Evolutionary conservation across 64 coral and sea anemone species (phyloP).

Genomic region (Acropora tenuis): DNA sequence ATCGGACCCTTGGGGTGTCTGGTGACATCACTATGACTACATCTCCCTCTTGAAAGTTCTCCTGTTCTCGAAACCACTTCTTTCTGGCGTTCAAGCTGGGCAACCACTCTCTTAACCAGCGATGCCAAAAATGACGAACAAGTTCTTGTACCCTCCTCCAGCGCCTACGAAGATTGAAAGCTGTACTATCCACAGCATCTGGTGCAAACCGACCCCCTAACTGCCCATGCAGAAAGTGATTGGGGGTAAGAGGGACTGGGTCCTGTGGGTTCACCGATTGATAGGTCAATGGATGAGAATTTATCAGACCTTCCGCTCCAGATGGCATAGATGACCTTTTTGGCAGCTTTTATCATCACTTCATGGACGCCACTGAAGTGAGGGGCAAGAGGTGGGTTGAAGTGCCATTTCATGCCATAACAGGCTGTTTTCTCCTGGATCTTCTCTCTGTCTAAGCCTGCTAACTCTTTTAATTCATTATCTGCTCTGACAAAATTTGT

Average conservation of each 20-base stretch:
- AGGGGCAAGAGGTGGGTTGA: slow-evolving; percentile 14
- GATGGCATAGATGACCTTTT: background rate
- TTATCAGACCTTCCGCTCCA: slow-evolving; percentile 47
- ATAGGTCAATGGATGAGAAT: slow-evolving; percentile 21
- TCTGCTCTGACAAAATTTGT: slow-evolving; percentile 9
- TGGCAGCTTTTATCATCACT: slow-evolving; percentile 45
- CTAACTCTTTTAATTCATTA: background rate
- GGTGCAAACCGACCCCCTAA: slow-evolving; percentile 16
- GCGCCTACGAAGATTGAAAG: slow-evolving; percentile 15
- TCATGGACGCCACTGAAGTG: slow-evolving; percentile 51
- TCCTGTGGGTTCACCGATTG: slow-evolving; percentile 24
- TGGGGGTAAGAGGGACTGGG: background rate
- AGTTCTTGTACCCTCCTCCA: slow-evolving; percentile 38
- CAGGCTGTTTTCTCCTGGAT: background rate
- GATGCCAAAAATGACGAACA: slow-evolving; percentile 37
- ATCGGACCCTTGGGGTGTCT: slow-evolving; percentile 13
- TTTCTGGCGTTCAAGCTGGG: slow-evolving; percentile 11
- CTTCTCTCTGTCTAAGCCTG: background rate
- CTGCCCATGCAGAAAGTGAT: slow-evolving; percentile 16
- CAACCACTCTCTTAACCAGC: slow-evolving; percentile 46
- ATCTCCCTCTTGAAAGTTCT: slow-evolving; percentile 12
- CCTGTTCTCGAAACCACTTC: slow-evolving; percentile 15
- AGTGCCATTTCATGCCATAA: slow-evolving; percentile 17
- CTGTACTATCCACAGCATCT: background rate
- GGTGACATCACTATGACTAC: slow-evolving; percentile 8